Evolutionary conservation across 2,888 invertebrate genomes (phyloP), one percentile per base, ranked within the genome.

Genomic region (Eupithecia insigniata): DNA sequence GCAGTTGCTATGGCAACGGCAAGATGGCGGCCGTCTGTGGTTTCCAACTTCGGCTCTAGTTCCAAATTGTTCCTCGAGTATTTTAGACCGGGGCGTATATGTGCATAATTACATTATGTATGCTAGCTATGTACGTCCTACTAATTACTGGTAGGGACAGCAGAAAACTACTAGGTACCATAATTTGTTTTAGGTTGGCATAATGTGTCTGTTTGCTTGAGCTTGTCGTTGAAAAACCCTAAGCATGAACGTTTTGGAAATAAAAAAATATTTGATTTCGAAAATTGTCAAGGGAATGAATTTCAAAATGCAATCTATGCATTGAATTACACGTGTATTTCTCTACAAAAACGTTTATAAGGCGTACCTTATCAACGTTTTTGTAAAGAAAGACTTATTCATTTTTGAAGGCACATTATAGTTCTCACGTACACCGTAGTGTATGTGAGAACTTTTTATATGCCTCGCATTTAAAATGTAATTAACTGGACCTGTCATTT

Each of bases 91-190:
- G 80, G 82, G 82, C 85, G 88, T 90, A 89, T 90, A 90, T 86
- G 89, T 91, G 91, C 90, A 92, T 92, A 91, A 93, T 93, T 92
- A 93, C 89, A 87, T 92, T 91, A 92, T 93, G 83, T 92, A 90
- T 87, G 83, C 83, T 81, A 84, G 88, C 86, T 93, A 92, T 92
- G 87, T 92, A 90, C 87, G 82, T 85, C 86, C 83, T 89, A 90
- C 91, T 93, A 93, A 93, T 93, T 93, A 92, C 90, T 83, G 79
- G 88, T 89, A 93, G 76, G 80, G 92, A 83, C 82, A 76, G 88
- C 90, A 79, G 76, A 76, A 73, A 72, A 75, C 66, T 67, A 70
- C n/a, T 39, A 28, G 3, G 34, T 28, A 36, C 34, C 7, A n/a
- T n/a, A 16, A 32, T n/a, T 18, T 16, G 61, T 28, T 58, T 58